phyloP scores from a whole-genome alignment of 2,113 vertebrate species.

The Crotalus viridis region DNA sequence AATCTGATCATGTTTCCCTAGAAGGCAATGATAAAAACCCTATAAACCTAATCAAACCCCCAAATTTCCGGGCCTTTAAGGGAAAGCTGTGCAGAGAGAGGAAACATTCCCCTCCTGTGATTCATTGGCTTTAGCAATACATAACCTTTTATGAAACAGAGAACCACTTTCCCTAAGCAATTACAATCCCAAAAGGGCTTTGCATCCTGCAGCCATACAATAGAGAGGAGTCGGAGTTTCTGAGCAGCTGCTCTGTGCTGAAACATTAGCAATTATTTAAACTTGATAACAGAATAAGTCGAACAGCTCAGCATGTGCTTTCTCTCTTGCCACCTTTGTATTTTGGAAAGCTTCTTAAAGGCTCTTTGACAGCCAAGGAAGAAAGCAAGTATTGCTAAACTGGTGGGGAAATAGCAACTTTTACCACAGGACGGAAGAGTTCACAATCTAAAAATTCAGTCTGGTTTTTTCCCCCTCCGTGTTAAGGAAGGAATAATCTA shows the following conservation, averaged over 20 bases:
- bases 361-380: background rate
- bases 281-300: conserved; percentile 34
- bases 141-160: conserved; percentile 73
- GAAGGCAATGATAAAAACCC: conserved; percentile 53
- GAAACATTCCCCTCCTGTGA: conserved; percentile 70
- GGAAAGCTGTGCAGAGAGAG: conserved; percentile 41
- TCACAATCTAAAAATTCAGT: background rate
- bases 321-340: background rate
- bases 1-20: conserved; percentile 45
- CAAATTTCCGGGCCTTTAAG: conserved; percentile 46
- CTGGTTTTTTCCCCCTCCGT: background rate
- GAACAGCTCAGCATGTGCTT: background rate
- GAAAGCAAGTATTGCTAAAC: background rate
- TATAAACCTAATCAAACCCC: conserved; percentile 53
- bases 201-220: conserved; percentile 57
- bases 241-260: conserved; percentile 51
- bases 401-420: background rate
- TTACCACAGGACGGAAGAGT: background rate
- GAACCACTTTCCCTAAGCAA: conserved; percentile 75
- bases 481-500: background rate
- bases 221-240: conserved; percentile 36
- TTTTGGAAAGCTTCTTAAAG: background rate
- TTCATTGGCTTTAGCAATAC: conserved; percentile 65
- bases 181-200: conserved; percentile 71
- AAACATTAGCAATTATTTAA: conserved; percentile 58